phyloP scores from a whole-genome alignment of 2,797 vertebrate genomes.

The Luscinia luscinia region DNA sequence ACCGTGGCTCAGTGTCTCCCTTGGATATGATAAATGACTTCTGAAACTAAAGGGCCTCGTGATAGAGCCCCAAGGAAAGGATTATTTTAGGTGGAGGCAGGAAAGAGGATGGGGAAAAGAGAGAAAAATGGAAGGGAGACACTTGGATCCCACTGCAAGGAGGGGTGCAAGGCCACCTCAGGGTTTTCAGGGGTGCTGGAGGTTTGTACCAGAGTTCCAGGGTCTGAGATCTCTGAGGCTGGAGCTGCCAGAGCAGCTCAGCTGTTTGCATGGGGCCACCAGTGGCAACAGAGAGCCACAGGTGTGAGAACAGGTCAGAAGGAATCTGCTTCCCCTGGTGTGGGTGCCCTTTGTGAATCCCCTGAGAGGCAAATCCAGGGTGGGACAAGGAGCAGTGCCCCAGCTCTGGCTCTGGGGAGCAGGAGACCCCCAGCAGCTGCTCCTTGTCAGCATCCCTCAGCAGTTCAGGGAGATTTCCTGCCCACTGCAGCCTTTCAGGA shows the following conservation, averaged over 20 bases:
- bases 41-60: background rate
- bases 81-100: background rate
- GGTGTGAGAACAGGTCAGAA: background rate
- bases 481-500: constrained; percentile 32
- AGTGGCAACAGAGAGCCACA: background rate
- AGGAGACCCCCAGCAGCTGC: background rate
- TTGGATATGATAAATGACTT: background rate
- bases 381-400: background rate
- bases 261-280: background rate
- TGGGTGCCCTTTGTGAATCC: background rate
- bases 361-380: background rate
- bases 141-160: background rate
- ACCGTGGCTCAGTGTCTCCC: background rate
- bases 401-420: background rate
- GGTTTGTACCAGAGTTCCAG: background rate
- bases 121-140: background rate
- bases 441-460: constrained; percentile 47
- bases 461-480: constrained; percentile 24
- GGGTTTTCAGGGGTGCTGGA: background rate
- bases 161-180: background rate
- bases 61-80: background rate
- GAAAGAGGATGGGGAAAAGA: background rate
- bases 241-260: background rate
- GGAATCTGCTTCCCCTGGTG: background rate
- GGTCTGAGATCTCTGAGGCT: background rate